A percentile compares a stretch with the other conserved stretches of the same genome.
Evolutionary conservation across 2,113 vertebrate genomes (phyloP).

Genomic region (Empidonax traillii): DNA sequence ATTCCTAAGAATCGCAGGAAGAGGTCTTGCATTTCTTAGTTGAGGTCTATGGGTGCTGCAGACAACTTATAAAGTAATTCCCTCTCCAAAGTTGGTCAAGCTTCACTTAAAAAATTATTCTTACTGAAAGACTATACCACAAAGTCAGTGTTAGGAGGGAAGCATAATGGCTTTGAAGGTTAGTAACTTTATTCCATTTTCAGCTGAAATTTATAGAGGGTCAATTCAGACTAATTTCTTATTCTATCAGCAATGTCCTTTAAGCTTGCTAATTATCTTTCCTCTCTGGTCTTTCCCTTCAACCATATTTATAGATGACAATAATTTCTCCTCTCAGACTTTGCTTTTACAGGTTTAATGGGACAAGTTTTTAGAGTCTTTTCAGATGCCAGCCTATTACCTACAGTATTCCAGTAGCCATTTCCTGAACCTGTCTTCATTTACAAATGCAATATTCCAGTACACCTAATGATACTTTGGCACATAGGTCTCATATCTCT

Average conservation of each 20-base stretch:
- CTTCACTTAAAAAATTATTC: neutral
- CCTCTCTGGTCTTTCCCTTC: neutral
- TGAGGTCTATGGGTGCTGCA: neutral
- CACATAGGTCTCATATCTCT: neutral
- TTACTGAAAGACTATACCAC: neutral
- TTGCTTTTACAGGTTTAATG: neutral
- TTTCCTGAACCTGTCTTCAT: neutral
- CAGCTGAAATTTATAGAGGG: neutral
- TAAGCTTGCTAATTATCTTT: neutral
- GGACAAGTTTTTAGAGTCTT: neutral
- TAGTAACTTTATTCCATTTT: neutral
- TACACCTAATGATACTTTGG: neutral
- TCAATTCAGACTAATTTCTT: neutral
- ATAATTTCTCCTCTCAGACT: neutral
- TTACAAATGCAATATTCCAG: neutral
- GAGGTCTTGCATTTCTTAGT: neutral
- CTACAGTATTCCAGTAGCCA: neutral
- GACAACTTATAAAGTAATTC: neutral
- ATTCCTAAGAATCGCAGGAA: neutral
- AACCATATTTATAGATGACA: neutral
- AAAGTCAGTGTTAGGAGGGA: neutral
- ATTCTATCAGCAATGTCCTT: neutral
- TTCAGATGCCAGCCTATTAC: neutral
- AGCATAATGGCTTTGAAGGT: neutral
- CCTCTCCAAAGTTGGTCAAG: neutral